Base-by-base conservation (phyloP, 1,140 invertebrate genomes). In the Orchestia grillus region DNA sequence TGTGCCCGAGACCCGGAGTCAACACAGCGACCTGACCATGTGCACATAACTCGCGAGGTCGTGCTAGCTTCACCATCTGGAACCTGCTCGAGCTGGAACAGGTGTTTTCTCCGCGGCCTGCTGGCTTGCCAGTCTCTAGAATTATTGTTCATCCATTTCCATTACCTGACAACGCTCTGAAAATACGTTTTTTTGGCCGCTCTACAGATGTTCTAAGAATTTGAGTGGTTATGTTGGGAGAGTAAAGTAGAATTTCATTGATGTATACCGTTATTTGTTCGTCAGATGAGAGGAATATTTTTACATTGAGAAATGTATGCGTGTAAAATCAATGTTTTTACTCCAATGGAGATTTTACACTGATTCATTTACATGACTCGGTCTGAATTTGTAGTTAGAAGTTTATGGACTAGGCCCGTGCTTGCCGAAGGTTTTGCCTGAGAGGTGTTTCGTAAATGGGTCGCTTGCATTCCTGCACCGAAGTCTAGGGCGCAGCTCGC, bases 41-140 rank as follows among this genome's bases (percentile, higher is more conserved):
- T 94, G 92, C 92, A 94, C 47, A 94, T 94, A 94, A 45, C 92
- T 94, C 88, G 92, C 43, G 43, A 40, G 92, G 43, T 47, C 92
- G 92, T 94, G 92, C 15, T 41, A 36, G 88, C 43, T 94, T 11
- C 92, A 36, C 92, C 92, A 94, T 94, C 41, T 94, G 92, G 92
- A 47, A 94, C 92, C 43, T 42, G 92, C 44, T 44, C 41, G 41
- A 90, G 43, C 43, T 40, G 44, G 92, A 44, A 47, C 92, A 94
- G 92, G 92, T 94, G 92, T 94, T 94, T 94, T 94, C 44, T 44
- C 44, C 44, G 43, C 44, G 43, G 0, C 36, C 92, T 47, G 88
- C 42, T 44, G 88, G 88, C 11, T 36, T 41, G 28, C 88, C 41
- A 42, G 62, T 77, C 36, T 36, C 62, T 77, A 19, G 15, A 36